Base-by-base conservation (phyloP, 2,113 vertebrate species). In the Danio rerio region DNA sequence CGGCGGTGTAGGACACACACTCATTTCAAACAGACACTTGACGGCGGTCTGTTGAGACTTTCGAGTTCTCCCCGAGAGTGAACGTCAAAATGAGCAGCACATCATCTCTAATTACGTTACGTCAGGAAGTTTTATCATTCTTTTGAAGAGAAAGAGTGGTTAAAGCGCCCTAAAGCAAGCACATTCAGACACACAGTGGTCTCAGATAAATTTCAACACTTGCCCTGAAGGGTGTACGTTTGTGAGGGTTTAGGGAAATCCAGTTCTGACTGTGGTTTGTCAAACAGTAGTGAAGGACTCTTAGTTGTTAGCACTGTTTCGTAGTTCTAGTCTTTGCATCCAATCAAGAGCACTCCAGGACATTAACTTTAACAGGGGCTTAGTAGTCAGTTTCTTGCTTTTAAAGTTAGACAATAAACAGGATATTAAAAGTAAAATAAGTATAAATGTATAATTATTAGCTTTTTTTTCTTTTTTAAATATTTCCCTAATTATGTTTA, bases 21-120 rank as follows among this genome's bases (percentile, higher is more conserved):
- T 70, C 15, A 70, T 49, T 58, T 72, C 31, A 71, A 62, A 53
- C n/a, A 71, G 83, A 53, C 70, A 45, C 9, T 78, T 73, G 74
- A 78, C 21, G 47, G 50, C 10, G 52, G 59, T 82, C 80, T 81
- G 66, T 81, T 50, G 59, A 73, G 84, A 85, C 72, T 7, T 56
- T 76, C 45, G 7, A 43, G 56, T 49, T 20, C 78, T 81, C 58
- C 15, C 43, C 40, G 13, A 21, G 69, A 73, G 52, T 43, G 42
- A n/a, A 72, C 9, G 58, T 31, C 73, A 73, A 81, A 81, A 81
- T 62, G 55, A 74, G 82, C 59, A 79, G 74, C 55, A 55, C 61
- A 81, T 84, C 77, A 74, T 58, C 72, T 69, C 81, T 78, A 83
- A 83, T 68, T 83, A 47, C 53, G 58, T 31, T 73, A 72, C 66